Evolutionary conservation across 2,888 invertebrate species (phyloP).

Genomic region (Epicampocera succincta): DNA sequence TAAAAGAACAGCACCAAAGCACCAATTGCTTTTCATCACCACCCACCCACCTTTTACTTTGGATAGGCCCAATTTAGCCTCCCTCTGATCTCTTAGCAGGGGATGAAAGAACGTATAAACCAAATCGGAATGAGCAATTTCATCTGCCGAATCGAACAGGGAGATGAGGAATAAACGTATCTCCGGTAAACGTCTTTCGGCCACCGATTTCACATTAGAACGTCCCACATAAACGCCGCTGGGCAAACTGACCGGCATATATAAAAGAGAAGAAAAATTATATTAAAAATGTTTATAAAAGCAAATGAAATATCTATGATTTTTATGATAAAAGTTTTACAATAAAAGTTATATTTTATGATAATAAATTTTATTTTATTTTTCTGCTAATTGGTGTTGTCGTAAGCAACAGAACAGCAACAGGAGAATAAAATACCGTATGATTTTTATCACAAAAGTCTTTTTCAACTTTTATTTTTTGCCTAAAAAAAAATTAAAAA

Average conservation of each 20-base stretch:
- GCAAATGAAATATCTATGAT: neutral
- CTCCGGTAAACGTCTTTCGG: conserved; percentile 94
- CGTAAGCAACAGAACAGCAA: too few relatives aligned
- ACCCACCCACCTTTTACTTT: conserved; percentile 87
- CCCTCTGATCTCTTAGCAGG: conserved; percentile 95
- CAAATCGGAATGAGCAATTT: conserved; percentile 96
- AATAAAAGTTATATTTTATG: too few relatives aligned
- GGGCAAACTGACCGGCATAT: conserved; percentile 85
- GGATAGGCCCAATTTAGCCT: conserved; percentile 89
- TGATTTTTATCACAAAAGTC: too few relatives aligned
- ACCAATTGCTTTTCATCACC: neutral
- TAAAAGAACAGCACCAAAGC: too few relatives aligned
- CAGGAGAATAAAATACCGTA: too few relatives aligned
- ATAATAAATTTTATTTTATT: too few relatives aligned
- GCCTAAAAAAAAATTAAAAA: too few relatives aligned
- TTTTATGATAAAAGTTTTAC: too few relatives aligned
- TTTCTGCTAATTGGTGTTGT: too few relatives aligned
- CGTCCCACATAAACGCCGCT: conserved; percentile 92
- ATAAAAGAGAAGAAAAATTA: conserved; percentile 18
- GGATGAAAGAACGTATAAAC: conserved; percentile 99
- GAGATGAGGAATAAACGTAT: conserved; percentile 94
- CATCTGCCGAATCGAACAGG: conserved; percentile 92
- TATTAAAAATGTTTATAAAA: neutral
- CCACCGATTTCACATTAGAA: conserved; percentile 96
- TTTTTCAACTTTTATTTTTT: too few relatives aligned